Evolutionary conservation across 2,113 vertebrate species (phyloP).

Genomic region (Brachyistius frenatus): DNA sequence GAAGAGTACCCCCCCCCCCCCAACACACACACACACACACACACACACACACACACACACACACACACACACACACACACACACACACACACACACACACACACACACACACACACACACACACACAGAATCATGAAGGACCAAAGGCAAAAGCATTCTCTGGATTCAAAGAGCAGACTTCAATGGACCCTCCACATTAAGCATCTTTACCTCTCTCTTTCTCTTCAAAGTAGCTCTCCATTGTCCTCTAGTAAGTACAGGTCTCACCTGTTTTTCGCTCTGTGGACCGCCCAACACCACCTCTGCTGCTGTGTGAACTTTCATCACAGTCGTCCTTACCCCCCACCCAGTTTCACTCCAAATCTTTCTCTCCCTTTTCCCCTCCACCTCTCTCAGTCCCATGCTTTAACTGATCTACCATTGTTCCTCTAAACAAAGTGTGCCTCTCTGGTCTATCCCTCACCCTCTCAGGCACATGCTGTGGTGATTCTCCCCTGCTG

Average conservation of each 20-base stretch:
- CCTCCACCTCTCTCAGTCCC: conserved; percentile 24
- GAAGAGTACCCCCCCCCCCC: neutral
- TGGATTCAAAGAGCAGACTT: conserved; percentile 59
- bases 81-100: neutral
- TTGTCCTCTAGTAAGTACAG: conserved; percentile 49
- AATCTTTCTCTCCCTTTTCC: conserved; percentile 19
- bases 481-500: conserved; percentile 44
- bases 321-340: conserved; percentile 13
- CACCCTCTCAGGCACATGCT: conserved; percentile 6
- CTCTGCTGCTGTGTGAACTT: conserved; percentile 41
- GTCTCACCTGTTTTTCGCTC: conserved; percentile 62
- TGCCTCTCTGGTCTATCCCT: conserved; percentile 8
- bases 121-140: neutral
- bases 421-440: conserved; percentile 54
- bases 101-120: neutral
- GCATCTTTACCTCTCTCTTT: conserved; percentile 34
- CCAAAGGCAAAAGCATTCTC: conserved; percentile 36
- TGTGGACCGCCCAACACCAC: conserved; percentile 28
- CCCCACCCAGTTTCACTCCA: neutral
- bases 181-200: conserved; percentile 19
- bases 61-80: neutral
- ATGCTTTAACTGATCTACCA: conserved; percentile 38
- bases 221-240: conserved; percentile 55
- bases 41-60: neutral
- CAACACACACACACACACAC: neutral